Evolutionary conservation across 2,888 invertebrate genomes (phyloP), one percentile per base, ranked within the genome.

Genomic region (Acholoe squamosa): DNA sequence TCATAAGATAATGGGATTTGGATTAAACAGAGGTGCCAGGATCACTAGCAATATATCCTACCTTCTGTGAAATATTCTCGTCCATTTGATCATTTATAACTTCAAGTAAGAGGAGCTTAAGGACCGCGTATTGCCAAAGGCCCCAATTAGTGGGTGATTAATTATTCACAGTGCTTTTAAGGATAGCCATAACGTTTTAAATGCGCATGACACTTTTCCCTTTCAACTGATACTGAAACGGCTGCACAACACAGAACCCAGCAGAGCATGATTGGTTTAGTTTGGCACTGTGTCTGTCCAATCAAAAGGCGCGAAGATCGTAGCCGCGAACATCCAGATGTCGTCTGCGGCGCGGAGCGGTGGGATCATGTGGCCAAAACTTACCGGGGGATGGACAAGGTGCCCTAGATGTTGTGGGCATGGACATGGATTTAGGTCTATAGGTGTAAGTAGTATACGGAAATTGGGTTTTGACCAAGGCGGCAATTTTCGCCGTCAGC

Each of bases 161-260:
- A 80, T 80, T 80, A 80, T 80, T 33, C 80, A 80, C 22, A 80
- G 34, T 19, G 14, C 80, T 22, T 34, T 43, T 22, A 33, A 16
- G 43, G 80, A 43, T 43, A 80, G n/a, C 33, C 80, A 34, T 34
- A 19, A 34, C 22, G 76, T n/a, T 22, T 43, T 43, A 80, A 71
- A 71, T 25, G 71, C 25, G 28, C 25, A 34, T 80, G 34, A 80
- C 80, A 80, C 80, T 80, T 80, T 80, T 34, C 80, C 80, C 34
- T 80, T 80, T 80, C 33, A 80, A 34, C 43, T 34, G 80, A 33
- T 31, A 76, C 76, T 16, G 34, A 33, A 33, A 43, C 34, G 80
- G 25, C 34, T 80, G 34, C 34, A 22, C 33, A 80, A 80, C 80
- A n/a, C 22, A 80, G 43, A 5, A 33, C 0, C 43, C 19, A 80